Evolutionary conservation across 2,113 vertebrate genomes (phyloP), one percentile per base, ranked within the genome.

Genomic region (Chloropsis cyanopogon): DNA sequence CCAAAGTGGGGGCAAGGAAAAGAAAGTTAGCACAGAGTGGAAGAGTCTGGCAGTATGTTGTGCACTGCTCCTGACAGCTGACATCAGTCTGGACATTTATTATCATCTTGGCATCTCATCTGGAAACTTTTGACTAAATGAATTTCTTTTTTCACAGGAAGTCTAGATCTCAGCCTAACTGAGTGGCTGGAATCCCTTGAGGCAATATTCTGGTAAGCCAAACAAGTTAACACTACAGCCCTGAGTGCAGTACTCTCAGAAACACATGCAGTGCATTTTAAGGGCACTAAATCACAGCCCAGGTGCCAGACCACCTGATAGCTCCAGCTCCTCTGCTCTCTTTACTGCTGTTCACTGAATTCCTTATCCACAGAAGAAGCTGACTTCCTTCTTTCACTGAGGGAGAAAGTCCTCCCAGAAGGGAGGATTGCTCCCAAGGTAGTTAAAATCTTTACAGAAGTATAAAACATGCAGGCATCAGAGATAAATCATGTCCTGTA

Each of bases 81-180:
- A 59, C 70, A 94, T 39, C 61, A 83, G 50, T 69, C 92, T 86
- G 89, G 47, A 71, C 49, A 17, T 60, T 75, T 94, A 52, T 70
- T 35, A 71, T 46, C 72, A 60, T 17, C 50, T 59, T 54, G 24
- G 53, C 68, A 77, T 80, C 82, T 85, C 71, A 75, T 54, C 78
- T 93, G 88, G 88, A 92, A 95, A 96, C 56, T 91, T 96, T n/a
- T 91, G 78, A 82, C 37, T 95, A 70, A 91, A 24, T 59, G 76
- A 72, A 29, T 88, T 94, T 70, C 54, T 1, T 39, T 96, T 93
- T 94, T 85, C 39, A 85, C 87, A 96, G 52, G 69, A 96, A 91
- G 60, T 61, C 47, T 65, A 80, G 78, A 70, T 44, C 86, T 92
- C 14, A 90, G 52, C 44, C 81, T 75, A 81, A 65, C 31, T 94